Conservation (phyloP, 2,113 vertebrate genomes). For the Pundamilia nyererei region DNA sequence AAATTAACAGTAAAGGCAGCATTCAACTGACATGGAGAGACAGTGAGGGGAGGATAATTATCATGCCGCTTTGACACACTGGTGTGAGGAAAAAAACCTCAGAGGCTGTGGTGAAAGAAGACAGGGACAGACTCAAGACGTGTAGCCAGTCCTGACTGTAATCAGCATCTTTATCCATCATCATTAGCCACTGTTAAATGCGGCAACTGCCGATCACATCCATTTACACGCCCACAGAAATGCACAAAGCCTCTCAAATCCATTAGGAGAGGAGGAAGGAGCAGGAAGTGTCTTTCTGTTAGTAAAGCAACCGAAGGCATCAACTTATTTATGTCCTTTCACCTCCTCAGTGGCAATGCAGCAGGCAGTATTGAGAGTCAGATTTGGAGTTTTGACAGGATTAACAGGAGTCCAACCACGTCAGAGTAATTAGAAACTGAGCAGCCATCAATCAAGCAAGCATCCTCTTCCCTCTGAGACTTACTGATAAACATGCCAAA, state of each 20-base stretch:
- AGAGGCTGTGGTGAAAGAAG: background rate
- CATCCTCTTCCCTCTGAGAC: background rate
- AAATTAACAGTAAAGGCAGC: background rate
- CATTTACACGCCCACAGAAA: slow-evolving; percentile 23
- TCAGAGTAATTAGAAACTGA: background rate
- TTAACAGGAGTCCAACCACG: background rate
- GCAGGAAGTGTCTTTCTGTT: background rate
- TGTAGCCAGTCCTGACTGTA: slow-evolving; percentile 2
- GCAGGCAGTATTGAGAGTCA: background rate
- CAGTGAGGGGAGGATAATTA: slow-evolving; percentile 21
- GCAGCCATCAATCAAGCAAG: slow-evolving; percentile 1
- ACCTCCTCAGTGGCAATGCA: background rate
- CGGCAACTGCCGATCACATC: background rate
- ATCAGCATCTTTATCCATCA: slow-evolving; percentile 49
- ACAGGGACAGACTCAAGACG: background rate
- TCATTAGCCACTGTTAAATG: slow-evolving; percentile 20
- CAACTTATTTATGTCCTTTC: background rate
- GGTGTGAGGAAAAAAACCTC: background rate
- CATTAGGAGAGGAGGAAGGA: background rate
- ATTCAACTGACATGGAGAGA: background rate
- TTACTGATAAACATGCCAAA: slow-evolving; percentile 11
- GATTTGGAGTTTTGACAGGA: background rate
- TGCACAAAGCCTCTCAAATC: background rate
- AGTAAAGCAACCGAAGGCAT: background rate
- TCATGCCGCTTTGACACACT: background rate